Conservation (phyloP, 2,888 invertebrate species). For the Ochropleura plecta region DNA sequence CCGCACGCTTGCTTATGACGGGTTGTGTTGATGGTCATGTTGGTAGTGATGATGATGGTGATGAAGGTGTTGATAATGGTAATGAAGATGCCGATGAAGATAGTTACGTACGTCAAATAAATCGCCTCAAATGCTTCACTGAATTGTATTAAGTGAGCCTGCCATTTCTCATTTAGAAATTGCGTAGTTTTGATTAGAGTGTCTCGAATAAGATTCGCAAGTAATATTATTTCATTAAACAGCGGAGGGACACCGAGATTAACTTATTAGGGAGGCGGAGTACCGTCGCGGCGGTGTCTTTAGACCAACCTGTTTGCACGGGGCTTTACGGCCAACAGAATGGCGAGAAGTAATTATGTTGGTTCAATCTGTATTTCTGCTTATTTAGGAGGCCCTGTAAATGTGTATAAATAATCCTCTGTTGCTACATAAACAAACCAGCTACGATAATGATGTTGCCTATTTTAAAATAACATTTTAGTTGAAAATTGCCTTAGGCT, state of each 20-base stretch:
- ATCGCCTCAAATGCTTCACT: background rate
- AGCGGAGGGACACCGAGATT: conserved; percentile 50
- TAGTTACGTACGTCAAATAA: background rate
- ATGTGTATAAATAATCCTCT: background rate
- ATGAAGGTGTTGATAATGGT: too few species aligned
- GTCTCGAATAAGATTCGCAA: conserved; percentile 45
- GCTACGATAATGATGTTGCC: background rate
- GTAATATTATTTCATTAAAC: conserved; percentile 56
- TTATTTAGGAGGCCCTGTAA: conserved; percentile 2
- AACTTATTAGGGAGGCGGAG: conserved; percentile 52
- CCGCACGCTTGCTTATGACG: too few species aligned
- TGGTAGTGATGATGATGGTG: too few species aligned
- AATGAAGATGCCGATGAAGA: background rate
- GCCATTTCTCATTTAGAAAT: conserved; percentile 15
- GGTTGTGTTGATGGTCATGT: too few species aligned
- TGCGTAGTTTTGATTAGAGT: conserved; percentile 29
- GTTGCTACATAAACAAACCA: background rate
- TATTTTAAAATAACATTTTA: background rate
- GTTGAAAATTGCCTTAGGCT: background rate
- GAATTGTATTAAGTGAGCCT: background rate
- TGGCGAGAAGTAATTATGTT: conserved; percentile 39
- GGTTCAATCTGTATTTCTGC: conserved; percentile 35
- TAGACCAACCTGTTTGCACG: conserved; percentile 35
- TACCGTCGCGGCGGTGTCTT: background rate
- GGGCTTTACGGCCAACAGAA: conserved; percentile 11